Conservation (phyloP, 2,888 invertebrate species). For the Cistogaster globosa region DNA sequence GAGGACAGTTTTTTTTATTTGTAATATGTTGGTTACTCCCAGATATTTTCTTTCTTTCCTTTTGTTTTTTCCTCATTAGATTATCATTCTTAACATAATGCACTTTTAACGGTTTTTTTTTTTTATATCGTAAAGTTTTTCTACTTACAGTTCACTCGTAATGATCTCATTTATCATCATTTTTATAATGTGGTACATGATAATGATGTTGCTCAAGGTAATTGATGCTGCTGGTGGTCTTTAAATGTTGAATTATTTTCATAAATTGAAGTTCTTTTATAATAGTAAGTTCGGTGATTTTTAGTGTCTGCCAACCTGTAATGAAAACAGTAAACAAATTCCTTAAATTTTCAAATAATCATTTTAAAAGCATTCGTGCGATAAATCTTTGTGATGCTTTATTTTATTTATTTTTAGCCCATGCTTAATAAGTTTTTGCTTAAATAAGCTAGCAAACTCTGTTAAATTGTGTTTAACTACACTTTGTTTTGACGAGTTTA, state of each 20-base stretch:
- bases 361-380: background rate
- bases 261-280: constrained; percentile 64
- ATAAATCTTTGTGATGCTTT: no score
- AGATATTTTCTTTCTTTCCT: constrained; percentile 2
- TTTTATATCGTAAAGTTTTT: constrained; percentile 5
- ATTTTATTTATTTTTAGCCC: no score
- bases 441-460: no score
- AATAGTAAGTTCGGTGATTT: constrained; percentile 29
- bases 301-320: constrained; percentile 37
- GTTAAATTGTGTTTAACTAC: background rate
- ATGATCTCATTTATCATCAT: constrained; percentile 30
- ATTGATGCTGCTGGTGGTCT: constrained; percentile 45
- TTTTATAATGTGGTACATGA: constrained; percentile 10
- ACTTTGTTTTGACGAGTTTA: background rate
- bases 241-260: constrained; percentile 57
- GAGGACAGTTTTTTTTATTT: constrained; percentile 18
- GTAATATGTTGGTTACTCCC: background rate
- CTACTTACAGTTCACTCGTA: constrained; percentile 31
- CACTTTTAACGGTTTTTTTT: constrained; percentile 60
- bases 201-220: constrained; percentile 39
- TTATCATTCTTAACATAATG: constrained; percentile 56
- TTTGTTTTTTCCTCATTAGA: constrained; percentile 47
- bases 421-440: no score
- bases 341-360: constrained; percentile 22
- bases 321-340: constrained; percentile 6